Evolutionary conservation across 2,888 invertebrate species (phyloP).

Genomic region (Nomada fucata): DNA sequence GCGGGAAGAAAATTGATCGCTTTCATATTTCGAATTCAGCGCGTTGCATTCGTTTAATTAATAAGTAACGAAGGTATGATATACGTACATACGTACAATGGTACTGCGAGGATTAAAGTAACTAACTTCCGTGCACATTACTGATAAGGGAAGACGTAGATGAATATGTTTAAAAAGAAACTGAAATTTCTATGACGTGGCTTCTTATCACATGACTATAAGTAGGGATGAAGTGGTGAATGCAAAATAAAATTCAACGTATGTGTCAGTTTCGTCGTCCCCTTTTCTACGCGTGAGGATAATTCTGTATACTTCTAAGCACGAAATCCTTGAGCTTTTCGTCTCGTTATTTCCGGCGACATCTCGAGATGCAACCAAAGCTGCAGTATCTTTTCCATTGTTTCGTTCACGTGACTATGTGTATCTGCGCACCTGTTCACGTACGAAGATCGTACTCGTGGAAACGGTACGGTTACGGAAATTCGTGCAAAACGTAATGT

Average conservation of each 20-base stretch:
- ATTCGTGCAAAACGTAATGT: conserved; percentile 18
- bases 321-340: conserved; percentile 4
- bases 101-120: too few relatives aligned
- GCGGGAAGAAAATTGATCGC: too few relatives aligned
- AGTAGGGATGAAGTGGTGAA: not conserved
- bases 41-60: too few relatives aligned
- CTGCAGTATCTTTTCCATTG: conserved; percentile 27
- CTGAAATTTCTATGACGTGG: not conserved
- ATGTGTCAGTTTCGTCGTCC: not conserved
- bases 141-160: too few relatives aligned
- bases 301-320: not conserved
- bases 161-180: too few relatives aligned
- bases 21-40: too few relatives aligned
- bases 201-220: not conserved
- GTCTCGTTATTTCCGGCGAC: conserved; percentile 8
- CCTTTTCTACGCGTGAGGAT: not conserved
- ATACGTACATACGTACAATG: too few relatives aligned
- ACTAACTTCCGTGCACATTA: too few relatives aligned
- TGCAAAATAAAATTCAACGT: not conserved
- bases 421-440: conserved; percentile 27
- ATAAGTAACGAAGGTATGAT: too few relatives aligned
- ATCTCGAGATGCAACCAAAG: conserved; percentile 9
- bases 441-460: not conserved
- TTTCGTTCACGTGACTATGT: not conserved
- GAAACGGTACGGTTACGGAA: not conserved